phyloP scores from a whole-genome alignment of 2,888 invertebrate species.

The Sarcophaga caerulescens region DNA sequence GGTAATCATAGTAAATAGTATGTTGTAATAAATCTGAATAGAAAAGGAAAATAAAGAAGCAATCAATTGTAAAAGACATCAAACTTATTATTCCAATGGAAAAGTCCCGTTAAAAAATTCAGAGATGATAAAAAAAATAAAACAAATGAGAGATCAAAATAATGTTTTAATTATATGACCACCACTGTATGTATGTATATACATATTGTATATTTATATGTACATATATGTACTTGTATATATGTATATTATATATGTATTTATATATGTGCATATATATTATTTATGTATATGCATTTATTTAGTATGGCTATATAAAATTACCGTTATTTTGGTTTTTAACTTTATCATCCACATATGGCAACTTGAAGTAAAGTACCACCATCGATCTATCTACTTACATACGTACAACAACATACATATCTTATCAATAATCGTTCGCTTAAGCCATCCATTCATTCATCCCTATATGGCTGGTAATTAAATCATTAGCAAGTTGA shows the following conservation, averaged over 20 bases:
- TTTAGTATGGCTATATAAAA: constrained; percentile 41
- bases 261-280: not conserved
- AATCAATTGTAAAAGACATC: too few species aligned
- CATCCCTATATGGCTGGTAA: constrained; percentile 57
- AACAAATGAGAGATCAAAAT: too few species aligned
- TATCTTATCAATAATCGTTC: not conserved
- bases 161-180: too few species aligned
- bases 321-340: constrained; percentile 57
- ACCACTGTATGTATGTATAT: not conserved
- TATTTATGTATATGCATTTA: not conserved
- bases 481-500: constrained; percentile 59
- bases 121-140: too few species aligned
- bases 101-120: too few species aligned
- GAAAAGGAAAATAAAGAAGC: too few species aligned
- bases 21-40: too few species aligned
- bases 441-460: not conserved
- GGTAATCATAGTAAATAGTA: too few species aligned
- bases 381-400: not conserved
- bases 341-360: constrained; percentile 31
- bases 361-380: constrained; percentile 30
- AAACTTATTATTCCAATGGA: too few species aligned
- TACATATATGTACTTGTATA: not conserved
- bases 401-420: not conserved
- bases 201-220: not conserved
- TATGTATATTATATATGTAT: constrained; percentile 4